Conservation (phyloP, 2,113 vertebrate species). For the Scophthalmus maximus region DNA sequence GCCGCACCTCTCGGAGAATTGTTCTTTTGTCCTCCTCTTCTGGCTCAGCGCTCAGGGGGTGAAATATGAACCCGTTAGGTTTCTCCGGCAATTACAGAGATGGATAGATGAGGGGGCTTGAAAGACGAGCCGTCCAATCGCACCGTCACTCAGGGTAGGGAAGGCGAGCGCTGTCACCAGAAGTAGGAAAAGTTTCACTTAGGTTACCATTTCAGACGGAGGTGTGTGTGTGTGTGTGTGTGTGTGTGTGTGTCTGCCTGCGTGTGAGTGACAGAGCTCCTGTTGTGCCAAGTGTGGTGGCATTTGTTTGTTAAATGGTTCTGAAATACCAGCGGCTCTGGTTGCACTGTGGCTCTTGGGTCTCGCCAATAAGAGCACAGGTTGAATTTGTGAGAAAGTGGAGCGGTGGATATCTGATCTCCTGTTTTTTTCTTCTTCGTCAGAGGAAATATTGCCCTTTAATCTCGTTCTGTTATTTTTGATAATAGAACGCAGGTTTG, state of each 20-base stretch:
- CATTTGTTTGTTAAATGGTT: conserved; percentile 72
- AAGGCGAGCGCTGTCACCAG: conserved; percentile 65
- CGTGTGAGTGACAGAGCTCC: conserved; percentile 40
- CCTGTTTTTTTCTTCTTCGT: conserved; percentile 50
- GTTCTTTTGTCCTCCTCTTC: conserved; percentile 70
- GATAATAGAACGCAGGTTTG: conserved; percentile 39
- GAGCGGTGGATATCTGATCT: conserved; percentile 47
- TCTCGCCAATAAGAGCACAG: conserved; percentile 31
- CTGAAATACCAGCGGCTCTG: conserved; percentile 59
- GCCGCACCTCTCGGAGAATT: conserved; percentile 65
- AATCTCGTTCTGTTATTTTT: conserved; percentile 34
- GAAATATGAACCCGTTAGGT: conserved; percentile 60
- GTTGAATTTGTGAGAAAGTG: conserved; percentile 39
- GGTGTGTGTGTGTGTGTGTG: conserved; percentile 32
- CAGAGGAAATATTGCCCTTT: conserved; percentile 25
- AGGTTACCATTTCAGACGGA: conserved; percentile 60
- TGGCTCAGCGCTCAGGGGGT: conserved; percentile 68
- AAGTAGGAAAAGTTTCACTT: conserved; percentile 77
- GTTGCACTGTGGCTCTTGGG: conserved; percentile 31
- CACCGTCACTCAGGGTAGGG: conserved; percentile 78
- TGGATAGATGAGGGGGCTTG: conserved; percentile 72
- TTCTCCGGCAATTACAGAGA: conserved; percentile 60
- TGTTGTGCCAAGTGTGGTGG: conserved; percentile 55
- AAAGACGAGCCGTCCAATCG: conserved; percentile 77
- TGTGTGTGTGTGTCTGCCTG: too few relatives aligned